Conservation (phyloP, 1,140 invertebrate genomes). For the Apis mellifera region DNA sequence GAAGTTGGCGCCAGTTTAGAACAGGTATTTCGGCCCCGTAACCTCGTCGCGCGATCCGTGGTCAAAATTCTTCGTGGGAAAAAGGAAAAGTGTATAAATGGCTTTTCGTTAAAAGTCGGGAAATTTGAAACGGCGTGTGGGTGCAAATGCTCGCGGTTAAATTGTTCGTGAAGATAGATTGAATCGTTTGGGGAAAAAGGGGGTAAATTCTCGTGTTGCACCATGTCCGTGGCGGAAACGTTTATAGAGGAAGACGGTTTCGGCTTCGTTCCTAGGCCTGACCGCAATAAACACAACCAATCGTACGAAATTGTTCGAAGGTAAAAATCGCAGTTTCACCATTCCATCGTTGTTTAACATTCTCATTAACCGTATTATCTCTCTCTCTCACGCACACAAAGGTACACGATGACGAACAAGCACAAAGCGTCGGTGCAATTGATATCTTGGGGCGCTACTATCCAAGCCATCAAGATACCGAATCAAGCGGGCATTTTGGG, state of each 20-base stretch:
- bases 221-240: conserved; percentile 41
- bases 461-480: conserved; percentile 83
- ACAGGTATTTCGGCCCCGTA: conserved; percentile 23
- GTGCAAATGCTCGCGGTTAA: not conserved
- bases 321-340: conserved; percentile 33
- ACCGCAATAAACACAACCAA: not conserved
- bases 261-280: conserved; percentile 58
- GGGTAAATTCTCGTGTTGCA: not conserved
- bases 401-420: conserved; percentile 80
- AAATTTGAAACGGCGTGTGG: not conserved
- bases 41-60: conserved; percentile 14
- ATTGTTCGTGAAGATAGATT: not conserved
- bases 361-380: not conserved
- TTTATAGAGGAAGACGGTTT: conserved; percentile 66
- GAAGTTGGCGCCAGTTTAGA: conserved; percentile 17
- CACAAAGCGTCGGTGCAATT: conserved; percentile 80
- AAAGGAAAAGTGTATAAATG: not conserved
- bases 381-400: conserved; percentile 1
- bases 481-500: conserved; percentile 82
- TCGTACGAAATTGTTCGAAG: conserved; percentile 63
- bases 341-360: not conserved
- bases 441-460: conserved; percentile 84
- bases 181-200: not conserved
- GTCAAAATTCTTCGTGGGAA: conserved; percentile 11
- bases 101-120: not conserved